phyloP scores from a whole-genome alignment of 1,140 invertebrate species.

The Drosophila baimaii region DNA sequence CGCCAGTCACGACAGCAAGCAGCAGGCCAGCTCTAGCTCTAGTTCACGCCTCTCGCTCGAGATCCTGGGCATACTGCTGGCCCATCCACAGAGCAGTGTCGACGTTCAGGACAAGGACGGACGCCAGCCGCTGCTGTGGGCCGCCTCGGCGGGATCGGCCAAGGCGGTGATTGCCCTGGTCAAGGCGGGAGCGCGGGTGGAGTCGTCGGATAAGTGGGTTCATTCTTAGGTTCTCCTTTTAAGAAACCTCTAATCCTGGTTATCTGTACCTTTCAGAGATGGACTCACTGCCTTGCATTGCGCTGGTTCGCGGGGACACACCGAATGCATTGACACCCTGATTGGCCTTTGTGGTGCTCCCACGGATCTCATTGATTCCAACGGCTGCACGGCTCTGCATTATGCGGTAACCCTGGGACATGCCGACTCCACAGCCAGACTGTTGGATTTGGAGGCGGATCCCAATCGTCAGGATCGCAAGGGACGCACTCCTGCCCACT shows the following conservation, averaged over 20 bases:
- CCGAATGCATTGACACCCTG: conserved; percentile 95
- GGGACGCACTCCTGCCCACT: conserved; percentile 91
- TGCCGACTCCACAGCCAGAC: conserved; percentile 94
- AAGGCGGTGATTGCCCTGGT: conserved; percentile 94
- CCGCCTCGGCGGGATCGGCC: conserved; percentile 96
- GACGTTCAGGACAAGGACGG: conserved; percentile 95
- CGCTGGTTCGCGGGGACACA: conserved; percentile 97
- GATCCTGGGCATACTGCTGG: conserved; percentile 93
- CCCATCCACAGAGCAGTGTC: conserved; percentile 90
- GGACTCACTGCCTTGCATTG: conserved; percentile 96
- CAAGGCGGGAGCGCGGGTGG: conserved; percentile 92
- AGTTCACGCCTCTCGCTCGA: conserved; percentile 87
- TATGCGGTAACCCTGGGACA: conserved; percentile 98
- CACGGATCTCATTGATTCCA: conserved; percentile 93
- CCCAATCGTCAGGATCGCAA: conserved; percentile 96
- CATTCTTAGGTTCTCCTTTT: background rate
- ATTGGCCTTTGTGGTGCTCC: conserved; percentile 94
- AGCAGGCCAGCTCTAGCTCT: conserved; percentile 66
- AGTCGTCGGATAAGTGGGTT: conserved; percentile 89
- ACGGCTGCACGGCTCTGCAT: conserved; percentile 97
- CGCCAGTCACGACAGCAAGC: conserved; percentile 88
- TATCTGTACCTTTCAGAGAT: conserved; percentile 86
- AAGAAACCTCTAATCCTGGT: background rate
- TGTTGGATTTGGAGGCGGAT: conserved; percentile 95
- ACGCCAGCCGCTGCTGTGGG: conserved; percentile 97